Percentiles rank a stretch among this genome's conserved stretches.
These are phyloP conservation scores for Embiotoca jacksoni DNA, from an alignment of 2,113 vertebrate species.

Conservation along the genomic window DNA sequence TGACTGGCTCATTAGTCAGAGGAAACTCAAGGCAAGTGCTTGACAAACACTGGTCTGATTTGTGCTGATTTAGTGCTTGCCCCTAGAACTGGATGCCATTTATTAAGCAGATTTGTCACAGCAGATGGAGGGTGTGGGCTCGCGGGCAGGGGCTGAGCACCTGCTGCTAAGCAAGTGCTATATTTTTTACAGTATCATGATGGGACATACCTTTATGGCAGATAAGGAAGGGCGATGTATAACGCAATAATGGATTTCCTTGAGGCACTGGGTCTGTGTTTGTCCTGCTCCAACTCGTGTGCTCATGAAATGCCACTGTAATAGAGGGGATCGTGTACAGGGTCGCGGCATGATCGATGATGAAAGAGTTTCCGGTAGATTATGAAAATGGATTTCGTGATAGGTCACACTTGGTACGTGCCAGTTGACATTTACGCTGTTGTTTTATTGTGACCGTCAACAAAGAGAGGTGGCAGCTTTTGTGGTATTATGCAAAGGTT, in stretches of 20 bases:
- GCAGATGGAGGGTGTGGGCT: constrained; percentile 60
- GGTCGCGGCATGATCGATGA: not conserved
- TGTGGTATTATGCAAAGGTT: not conserved
- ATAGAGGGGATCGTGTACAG: not conserved
- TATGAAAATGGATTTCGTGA: not conserved
- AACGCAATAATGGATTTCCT: constrained; percentile 4
- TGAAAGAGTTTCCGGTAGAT: constrained; percentile 20
- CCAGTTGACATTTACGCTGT: constrained; percentile 19
- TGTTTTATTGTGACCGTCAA: not conserved
- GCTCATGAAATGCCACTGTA: constrained; percentile 2
- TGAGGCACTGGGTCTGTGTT: not conserved
- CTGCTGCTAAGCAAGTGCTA: constrained; percentile 53
- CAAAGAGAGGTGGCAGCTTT: not conserved
- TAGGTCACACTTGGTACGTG: not conserved
- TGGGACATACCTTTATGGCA: constrained; percentile 38
- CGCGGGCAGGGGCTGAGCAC: constrained; percentile 34
- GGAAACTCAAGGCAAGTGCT: constrained; percentile 43
- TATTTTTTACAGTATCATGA: constrained; percentile 29
- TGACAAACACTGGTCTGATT: constrained; percentile 61
- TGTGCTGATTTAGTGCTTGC: constrained; percentile 74
- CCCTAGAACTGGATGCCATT: constrained; percentile 59
- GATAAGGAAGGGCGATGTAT: constrained; percentile 15
- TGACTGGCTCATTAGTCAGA: constrained; percentile 68
- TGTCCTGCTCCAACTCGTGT: not conserved
- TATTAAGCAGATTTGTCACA: constrained; percentile 75